Percentiles rank a stretch among this genome's conserved stretches.
phyloP scores from a whole-genome alignment of 2,113 vertebrate genomes.

The Spheniscus mendiculus region DNA sequence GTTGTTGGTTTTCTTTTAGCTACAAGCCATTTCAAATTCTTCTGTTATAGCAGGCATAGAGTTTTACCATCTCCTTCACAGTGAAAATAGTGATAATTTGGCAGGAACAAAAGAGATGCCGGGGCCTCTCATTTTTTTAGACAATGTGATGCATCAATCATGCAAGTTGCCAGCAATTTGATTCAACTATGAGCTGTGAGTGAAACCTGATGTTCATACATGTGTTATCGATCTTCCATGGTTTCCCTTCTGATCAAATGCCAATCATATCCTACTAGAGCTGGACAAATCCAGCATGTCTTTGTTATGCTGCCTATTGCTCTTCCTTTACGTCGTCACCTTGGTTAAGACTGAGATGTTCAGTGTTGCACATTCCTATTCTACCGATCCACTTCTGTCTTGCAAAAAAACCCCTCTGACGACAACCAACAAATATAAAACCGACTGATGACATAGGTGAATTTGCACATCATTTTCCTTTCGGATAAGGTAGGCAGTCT shows the following conservation, averaged over 20 bases:
- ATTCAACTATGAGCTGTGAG: neutral
- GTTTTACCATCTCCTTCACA: neutral
- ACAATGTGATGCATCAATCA: neutral
- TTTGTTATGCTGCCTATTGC: neutral
- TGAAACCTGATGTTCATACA: neutral
- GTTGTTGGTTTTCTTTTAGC: neutral
- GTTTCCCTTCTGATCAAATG: neutral
- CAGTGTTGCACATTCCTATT: neutral
- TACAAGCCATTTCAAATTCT: neutral
- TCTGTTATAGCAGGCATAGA: neutral
- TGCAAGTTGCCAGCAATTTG: neutral
- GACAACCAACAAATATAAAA: neutral
- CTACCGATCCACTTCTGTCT: neutral
- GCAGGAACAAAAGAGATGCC: neutral
- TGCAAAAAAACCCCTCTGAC: neutral
- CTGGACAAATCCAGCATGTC: neutral
- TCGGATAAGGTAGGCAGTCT: neutral
- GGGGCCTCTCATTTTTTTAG: neutral
- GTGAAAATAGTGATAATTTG: neutral
- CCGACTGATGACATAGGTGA: neutral
- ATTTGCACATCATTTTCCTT: neutral
- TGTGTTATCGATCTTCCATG: neutral
- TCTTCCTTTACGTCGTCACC: neutral
- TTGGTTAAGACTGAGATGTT: neutral
- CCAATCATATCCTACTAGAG: neutral